Percentiles rank a stretch among this genome's conserved stretches.
Evolutionary conservation across 2,113 vertebrate genomes (phyloP).

Genomic region (Scartelaos histophorus): DNA sequence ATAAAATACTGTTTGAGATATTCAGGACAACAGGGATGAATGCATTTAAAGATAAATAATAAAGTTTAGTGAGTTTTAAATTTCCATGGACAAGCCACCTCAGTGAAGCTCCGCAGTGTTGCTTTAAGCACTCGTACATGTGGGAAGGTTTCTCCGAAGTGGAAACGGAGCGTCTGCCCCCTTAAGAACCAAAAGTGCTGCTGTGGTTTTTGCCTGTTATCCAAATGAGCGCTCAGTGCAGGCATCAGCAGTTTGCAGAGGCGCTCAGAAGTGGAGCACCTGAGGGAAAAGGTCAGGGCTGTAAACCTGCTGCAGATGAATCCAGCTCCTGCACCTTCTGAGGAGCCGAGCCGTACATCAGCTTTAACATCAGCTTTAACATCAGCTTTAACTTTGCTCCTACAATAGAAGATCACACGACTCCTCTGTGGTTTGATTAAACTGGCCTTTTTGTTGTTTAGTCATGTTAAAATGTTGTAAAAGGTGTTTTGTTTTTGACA

Average conservation of each 20-base stretch:
- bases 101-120: no score
- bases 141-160: not conserved
- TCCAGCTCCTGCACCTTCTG: conserved; percentile 37
- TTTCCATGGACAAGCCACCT: no score
- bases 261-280: conserved; percentile 44
- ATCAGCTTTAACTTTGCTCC: not conserved
- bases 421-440: no score
- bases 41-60: no score
- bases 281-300: conserved; percentile 64
- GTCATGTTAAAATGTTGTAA: no score
- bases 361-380: not conserved
- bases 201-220: conserved; percentile 34
- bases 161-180: conserved; percentile 3
- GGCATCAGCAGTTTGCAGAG: conserved; percentile 65
- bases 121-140: not conserved
- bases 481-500: no score
- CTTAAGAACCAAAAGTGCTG: conserved; percentile 46
- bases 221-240: conserved; percentile 55
- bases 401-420: no score
- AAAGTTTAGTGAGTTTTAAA: no score
- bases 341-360: conserved; percentile 6
- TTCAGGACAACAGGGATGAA: no score
- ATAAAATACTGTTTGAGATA: no score
- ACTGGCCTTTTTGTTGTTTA: no score
- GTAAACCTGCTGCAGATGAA: conserved; percentile 61